Base-by-base conservation (phyloP, 2,113 vertebrate genomes). In the Corvus moneduloides region DNA sequence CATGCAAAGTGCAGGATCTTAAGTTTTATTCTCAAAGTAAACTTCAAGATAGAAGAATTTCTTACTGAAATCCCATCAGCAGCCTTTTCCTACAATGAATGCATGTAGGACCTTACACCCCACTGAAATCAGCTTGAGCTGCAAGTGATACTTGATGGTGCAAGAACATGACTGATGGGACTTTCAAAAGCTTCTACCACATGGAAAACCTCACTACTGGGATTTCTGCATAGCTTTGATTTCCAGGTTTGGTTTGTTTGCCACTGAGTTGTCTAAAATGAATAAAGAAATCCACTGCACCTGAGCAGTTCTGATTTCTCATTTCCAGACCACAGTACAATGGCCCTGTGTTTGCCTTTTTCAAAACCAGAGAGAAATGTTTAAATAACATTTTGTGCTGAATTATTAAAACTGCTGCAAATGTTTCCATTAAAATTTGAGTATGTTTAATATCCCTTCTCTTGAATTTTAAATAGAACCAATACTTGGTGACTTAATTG, bases 401-500 rank as follows among this genome's bases (percentile, higher is more conserved):
- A 89, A 95, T 91, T 96, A 95, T 82, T 94, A 90, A 90, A 84
- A 64, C 69, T 73, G 78, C 62, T 92, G 69, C n/a, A 90, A 96
- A 84, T 90, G 73, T 96, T 96, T 94, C 94, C 69, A 82, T 94
- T 97, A 96, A 89, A 90, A 95, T 92, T 75, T 72, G 83, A 96
- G 73, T 49, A 66, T 75, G 76, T 91, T 97, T 97, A 95, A 90
- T 92, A 94, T 79, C 64, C 28, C 39, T 75, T 56, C 58, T 77
- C 69, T 87, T 75, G 63, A 85, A 95, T 91, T 94, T 93, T 94
- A 96, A 93, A 79, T 91, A 94, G 49, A 93, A 86, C 61, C 33
- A 89, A 89, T 75, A 73, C 71, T 77, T 55, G 51, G 37, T 93
- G 62, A 73, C 39, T 97, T 94, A 96, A 93, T 93, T 95, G 87